These are phyloP conservation scores for Synanthedon formicaeformis DNA, from an alignment of 2,888 invertebrate species.

Conservation along the genomic window DNA sequence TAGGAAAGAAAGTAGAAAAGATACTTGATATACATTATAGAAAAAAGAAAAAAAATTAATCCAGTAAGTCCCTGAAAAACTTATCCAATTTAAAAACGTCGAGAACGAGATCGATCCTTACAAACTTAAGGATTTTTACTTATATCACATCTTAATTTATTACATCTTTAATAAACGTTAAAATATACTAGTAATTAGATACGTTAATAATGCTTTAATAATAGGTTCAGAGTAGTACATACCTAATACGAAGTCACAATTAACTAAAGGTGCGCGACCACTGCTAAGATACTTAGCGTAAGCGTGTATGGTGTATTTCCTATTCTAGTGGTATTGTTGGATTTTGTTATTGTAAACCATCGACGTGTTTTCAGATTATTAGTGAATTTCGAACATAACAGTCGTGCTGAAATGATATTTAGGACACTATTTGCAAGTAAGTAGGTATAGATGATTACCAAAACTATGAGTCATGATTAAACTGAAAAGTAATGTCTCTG, in stretches of 20 bases:
- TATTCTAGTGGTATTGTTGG: conserved; percentile 31
- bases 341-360: conserved; percentile 30
- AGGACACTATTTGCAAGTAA: conserved; percentile 11
- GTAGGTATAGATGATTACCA: conserved; percentile 2
- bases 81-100: no score
- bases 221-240: background rate
- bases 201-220: conserved; percentile 1
- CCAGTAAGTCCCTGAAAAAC: no score
- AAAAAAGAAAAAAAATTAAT: no score
- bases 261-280: conserved; percentile 18
- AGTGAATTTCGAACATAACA: conserved; percentile 15
- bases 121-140: no score
- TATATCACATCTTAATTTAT: no score
- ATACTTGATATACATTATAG: no score
- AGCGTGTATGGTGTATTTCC: conserved; percentile 43
- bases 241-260: background rate
- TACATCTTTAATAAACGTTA: no score
- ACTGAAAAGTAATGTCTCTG: no score
- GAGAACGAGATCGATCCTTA: no score
- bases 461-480: no score
- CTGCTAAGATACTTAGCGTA: conserved; percentile 31
- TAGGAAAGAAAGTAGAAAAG: no score
- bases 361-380: conserved; percentile 23
- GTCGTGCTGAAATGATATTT: conserved; percentile 40
- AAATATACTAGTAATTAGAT: no score